Evolutionary conservation across 2,888 invertebrate genomes (phyloP), one percentile per base, ranked within the genome.

Genomic region (Rotaria sp.): DNA sequence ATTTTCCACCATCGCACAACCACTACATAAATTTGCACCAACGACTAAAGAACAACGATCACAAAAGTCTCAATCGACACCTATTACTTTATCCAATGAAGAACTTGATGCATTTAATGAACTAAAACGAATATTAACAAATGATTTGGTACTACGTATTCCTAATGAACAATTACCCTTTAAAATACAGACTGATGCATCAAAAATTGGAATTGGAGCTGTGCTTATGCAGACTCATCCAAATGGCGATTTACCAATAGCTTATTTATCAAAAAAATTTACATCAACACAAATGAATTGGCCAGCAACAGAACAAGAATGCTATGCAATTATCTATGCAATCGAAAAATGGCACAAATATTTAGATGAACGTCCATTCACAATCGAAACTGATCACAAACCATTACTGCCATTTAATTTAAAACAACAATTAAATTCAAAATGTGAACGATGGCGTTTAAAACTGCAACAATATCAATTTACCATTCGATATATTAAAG

Each of bases 121-220:
- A n/a, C 18, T 84, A 21, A 84, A 84, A 24, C 30, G 35, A 84
- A 84, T 52, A 7, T 52, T 84, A 38, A 50, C 50, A 2, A 55
- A 35, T 38, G 84, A 84, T 30, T 38, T 84, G 7, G 57, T 84
- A 35, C 21, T 84, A 52, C 26, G 55, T 0, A 38, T 84, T 55
- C 84, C 84, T 5, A 35, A 84, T 38, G n/a, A 8, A 50, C 2
- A 84, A 4, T 50, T 50, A 74, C 74, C 67, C 35, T 74, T 74
- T 13, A 45, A 50, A n/a, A 35, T 74, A 50, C n/a, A 41, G 11
- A 85, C 74, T 2, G 85, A 74, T 74, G 85, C 85, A n/a, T 38
- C 67, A 35, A 67, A 85, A 30, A 48, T 67, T 85, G 48, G 85
- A 24, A 74, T 50, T 52, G 75, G 85, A 50, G 85, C 75, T 52